Conservation (phyloP, 2,888 invertebrate species). For the Tetragnatha montana region DNA sequence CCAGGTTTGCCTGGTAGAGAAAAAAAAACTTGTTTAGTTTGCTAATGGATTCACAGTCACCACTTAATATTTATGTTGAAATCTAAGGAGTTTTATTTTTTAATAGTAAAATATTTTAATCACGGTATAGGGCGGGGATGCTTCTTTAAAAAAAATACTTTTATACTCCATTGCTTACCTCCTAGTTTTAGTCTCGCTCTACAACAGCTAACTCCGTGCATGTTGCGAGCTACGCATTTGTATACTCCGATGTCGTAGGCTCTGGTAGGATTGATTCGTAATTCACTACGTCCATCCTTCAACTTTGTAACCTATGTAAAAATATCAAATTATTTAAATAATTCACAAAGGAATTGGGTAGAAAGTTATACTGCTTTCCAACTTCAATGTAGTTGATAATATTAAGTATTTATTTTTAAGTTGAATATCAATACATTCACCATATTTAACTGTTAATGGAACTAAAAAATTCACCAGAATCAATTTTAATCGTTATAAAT, state of each 20-base stretch:
- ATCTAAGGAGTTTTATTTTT: no score
- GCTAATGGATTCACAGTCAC: background rate
- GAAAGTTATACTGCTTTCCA: no score
- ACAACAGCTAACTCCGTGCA: slow-evolving; percentile 79
- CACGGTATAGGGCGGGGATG: no score
- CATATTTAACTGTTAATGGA: no score
- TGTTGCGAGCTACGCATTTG: slow-evolving; percentile 94
- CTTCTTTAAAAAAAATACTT: background rate
- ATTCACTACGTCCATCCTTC: slow-evolving; percentile 83
- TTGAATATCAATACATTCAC: no score
- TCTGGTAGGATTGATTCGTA: slow-evolving; percentile 86
- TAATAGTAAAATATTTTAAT: no score
- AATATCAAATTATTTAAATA: background rate
- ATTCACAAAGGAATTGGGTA: no score
- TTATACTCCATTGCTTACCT: slow-evolving; percentile 74
- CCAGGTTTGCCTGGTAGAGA: slow-evolving; percentile 82
- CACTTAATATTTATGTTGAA: no score
- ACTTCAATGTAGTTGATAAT: no score
- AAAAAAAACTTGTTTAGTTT: background rate
- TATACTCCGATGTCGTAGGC: slow-evolving; percentile 93
- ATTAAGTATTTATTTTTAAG: no score
- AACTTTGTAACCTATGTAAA: slow-evolving; percentile 43
- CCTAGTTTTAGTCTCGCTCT: slow-evolving; percentile 78
- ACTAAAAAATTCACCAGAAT: no score
- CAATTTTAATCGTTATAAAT: no score